phyloP scores from a whole-genome alignment of 1,140 invertebrate genomes.

The Steinernema khuongi region DNA sequence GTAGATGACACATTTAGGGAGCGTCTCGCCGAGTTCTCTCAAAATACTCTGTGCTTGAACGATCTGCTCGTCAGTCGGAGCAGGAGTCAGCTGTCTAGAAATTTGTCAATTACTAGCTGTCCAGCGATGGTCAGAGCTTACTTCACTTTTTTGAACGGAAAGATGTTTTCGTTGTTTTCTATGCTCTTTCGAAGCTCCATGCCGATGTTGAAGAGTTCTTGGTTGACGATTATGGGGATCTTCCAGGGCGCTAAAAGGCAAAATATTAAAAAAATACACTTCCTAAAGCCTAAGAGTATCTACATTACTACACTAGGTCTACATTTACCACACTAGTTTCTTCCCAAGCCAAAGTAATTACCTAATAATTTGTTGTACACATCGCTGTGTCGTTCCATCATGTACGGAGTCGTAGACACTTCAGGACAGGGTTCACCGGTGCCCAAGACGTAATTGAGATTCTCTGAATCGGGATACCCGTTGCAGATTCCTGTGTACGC shows the following conservation, averaged over 20 bases:
- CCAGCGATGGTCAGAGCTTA: background rate
- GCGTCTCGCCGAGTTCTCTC: background rate
- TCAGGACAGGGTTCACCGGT: background rate
- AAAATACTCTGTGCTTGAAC: background rate
- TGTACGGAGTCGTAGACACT: background rate
- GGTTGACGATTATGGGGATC: background rate
- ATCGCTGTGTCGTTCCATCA: constrained; percentile 1
- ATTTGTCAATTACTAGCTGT: background rate
- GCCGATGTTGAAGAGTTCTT: background rate
- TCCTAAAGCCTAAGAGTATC: too few relatives aligned
- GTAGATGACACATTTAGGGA: background rate
- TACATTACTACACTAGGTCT: too few relatives aligned
- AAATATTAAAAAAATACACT: too few relatives aligned
- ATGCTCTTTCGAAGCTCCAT: constrained; percentile 9
- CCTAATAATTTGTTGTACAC: background rate
- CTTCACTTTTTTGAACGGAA: constrained; percentile 7
- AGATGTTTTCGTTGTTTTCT: background rate
- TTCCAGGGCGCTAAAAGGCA: constrained; percentile 4
- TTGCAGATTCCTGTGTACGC: background rate
- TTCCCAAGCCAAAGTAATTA: background rate
- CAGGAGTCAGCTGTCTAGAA: background rate
- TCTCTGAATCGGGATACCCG: background rate
- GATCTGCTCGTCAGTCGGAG: background rate
- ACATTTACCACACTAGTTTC: too few relatives aligned
- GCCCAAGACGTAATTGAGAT: background rate